Evolutionary conservation across 2,888 invertebrate species (phyloP).

Genomic region (Pseudeuparius sepicola): DNA sequence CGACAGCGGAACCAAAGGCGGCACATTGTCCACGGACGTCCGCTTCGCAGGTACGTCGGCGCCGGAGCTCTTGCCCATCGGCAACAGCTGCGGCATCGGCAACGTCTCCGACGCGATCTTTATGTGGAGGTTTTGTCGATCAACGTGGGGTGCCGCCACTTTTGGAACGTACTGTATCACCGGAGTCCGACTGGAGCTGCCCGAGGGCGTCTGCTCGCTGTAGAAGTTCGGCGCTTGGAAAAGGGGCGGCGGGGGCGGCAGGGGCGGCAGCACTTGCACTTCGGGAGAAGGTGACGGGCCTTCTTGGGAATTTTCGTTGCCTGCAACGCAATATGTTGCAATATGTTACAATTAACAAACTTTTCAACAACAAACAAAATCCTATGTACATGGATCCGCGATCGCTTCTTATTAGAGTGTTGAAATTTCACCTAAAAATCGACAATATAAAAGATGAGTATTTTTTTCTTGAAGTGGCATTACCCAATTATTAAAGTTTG

Average conservation of each 20-base stretch:
- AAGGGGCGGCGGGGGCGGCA: constrained; percentile 25
- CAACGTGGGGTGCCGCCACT: constrained; percentile 27
- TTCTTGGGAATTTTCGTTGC: constrained; percentile 29
- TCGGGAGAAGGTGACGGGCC: neutral
- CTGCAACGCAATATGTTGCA: too few species aligned
- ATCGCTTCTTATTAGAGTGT: too few species aligned
- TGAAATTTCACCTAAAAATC: too few species aligned
- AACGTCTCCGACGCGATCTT: constrained; percentile 26
- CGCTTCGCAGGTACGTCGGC: too few species aligned
- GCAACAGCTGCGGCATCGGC: constrained; percentile 27
- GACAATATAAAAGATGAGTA: too few species aligned
- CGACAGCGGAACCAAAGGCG: constrained; percentile 34
- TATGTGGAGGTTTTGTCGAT: too few species aligned
- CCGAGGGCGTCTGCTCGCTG: constrained; percentile 32
- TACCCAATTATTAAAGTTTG: too few species aligned
- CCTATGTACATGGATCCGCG: too few species aligned
- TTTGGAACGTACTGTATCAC: constrained; percentile 37
- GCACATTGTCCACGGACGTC: constrained; percentile 27
- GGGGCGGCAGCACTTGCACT: constrained; percentile 12
- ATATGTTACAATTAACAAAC: too few species aligned
- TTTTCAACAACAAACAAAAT: too few species aligned
- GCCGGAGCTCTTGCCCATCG: constrained; percentile 22
- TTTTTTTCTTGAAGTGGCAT: too few species aligned
- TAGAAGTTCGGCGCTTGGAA: too few species aligned
- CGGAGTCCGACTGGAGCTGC: constrained; percentile 33